Conservation (phyloP, 2,888 invertebrate genomes). For the Trachelus troglodyta region DNA sequence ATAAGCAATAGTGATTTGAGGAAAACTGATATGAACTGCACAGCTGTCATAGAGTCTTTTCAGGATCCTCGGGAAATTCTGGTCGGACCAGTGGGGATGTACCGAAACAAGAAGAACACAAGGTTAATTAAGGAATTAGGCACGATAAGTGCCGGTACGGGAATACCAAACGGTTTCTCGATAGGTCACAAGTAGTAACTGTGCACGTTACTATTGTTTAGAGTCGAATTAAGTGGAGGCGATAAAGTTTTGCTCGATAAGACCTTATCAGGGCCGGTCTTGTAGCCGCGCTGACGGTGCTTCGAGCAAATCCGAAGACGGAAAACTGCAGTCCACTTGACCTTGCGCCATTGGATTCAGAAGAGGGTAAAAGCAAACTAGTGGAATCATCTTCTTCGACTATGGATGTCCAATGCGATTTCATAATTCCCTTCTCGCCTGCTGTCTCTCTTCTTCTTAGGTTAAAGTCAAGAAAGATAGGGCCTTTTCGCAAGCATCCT, state of each 20-base stretch:
- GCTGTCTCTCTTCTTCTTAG: neutral
- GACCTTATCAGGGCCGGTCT: neutral
- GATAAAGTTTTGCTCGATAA: neutral
- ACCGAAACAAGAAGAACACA: neutral
- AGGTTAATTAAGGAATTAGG: neutral
- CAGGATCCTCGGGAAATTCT: neutral
- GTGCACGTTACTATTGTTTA: neutral
- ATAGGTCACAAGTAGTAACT: neutral
- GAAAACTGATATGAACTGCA: neutral
- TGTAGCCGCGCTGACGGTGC: neutral
- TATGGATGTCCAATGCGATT: neutral
- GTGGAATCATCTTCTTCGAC: neutral
- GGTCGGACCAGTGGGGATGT: neutral
- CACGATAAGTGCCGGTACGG: neutral
- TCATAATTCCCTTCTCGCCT: neutral
- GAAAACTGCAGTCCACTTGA: neutral
- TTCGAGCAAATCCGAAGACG: neutral
- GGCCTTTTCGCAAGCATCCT: neutral
- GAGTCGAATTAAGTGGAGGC: neutral
- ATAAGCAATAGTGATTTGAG: neutral
- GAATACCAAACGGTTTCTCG: neutral
- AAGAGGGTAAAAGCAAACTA: neutral
- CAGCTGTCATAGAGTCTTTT: neutral
- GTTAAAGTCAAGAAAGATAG: neutral
- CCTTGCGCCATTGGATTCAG: neutral